phyloP scores from a whole-genome alignment of 1,140 invertebrate genomes.

The Onthophagus taurus region DNA sequence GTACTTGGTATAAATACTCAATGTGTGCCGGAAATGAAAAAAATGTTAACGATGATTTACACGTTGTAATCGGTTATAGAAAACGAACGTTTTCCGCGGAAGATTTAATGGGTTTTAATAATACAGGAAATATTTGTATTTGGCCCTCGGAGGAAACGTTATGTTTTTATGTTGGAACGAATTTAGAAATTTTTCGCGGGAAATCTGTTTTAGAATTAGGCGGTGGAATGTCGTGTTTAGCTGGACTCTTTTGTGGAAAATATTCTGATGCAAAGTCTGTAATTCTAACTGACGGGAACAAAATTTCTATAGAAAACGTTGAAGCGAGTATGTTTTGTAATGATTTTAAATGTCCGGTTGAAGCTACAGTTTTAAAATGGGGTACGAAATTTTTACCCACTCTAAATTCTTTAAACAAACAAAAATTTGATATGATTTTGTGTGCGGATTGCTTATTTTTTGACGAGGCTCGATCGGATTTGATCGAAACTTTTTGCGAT shows the following conservation, averaged over 20 bases:
- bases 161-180: slow-evolving; percentile 61
- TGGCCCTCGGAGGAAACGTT: slow-evolving; percentile 86
- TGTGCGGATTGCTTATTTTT: slow-evolving; percentile 80
- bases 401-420: too few species aligned
- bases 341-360: slow-evolving; percentile 38
- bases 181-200: slow-evolving; percentile 52
- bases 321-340: slow-evolving; percentile 53
- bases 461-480: slow-evolving; percentile 61
- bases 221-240: slow-evolving; percentile 78
- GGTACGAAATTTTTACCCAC: slow-evolving; percentile 25
- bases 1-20: slow-evolving; percentile 47
- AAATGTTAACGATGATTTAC: slow-evolving; percentile 39
- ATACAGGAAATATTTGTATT: slow-evolving; percentile 84
- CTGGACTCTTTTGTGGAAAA: slow-evolving; percentile 65
- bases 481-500: slow-evolving; percentile 60
- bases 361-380: slow-evolving; percentile 43
- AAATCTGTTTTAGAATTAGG: slow-evolving; percentile 69
- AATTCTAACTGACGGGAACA: slow-evolving; percentile 70
- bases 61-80: slow-evolving; percentile 48
- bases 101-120: slow-evolving; percentile 77
- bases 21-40: too few species aligned
- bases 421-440: slow-evolving; percentile 57
- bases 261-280: slow-evolving; percentile 50
- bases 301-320: slow-evolving; percentile 66
- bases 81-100: slow-evolving; percentile 53